Base-by-base conservation (phyloP, 2,888 invertebrate genomes). In the Zaprionus obscuricornis region DNA sequence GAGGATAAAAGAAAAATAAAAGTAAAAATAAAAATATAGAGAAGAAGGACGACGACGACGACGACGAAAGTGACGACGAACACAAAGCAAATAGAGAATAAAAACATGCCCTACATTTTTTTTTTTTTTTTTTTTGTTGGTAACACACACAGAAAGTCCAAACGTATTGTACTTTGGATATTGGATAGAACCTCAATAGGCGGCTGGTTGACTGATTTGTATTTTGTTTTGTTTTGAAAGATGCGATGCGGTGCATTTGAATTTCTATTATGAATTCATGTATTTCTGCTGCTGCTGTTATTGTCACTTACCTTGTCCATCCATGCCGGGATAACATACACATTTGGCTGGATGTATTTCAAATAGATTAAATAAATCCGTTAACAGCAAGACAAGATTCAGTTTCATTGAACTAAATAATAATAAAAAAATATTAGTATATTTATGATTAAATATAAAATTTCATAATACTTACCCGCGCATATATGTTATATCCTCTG, bases 401-500 rank as follows among this genome's bases (percentile, higher is more conserved):
- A 95, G 95, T 89, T 95, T 95, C 96, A 97, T 96, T 70, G 97
- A 95, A 86, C 96, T 96, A 37, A 16, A n/a, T 7, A 11, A 8
- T 29, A 22, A 29, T 16, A 7, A 10, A 11, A 5, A 0, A 5
- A 18, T 20, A 13, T 14, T 13, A 13, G 3, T 24, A 4, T n/a
- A 17, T 16, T 42, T 11, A 8, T 4, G 1, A 17, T 22, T 16
- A 0, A 8, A 13, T n/a, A n/a, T n/a, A n/a, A n/a, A n/a, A n/a
- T n/a, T n/a, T n/a, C n/a, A n/a, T n/a, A n/a, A 0, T 1, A 89
- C 91, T 90, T 88, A 96, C 95, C 96, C 96, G 90, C 96, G 93
- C 94, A 97, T 95, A 88, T 97, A 98, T 27, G 97, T 95, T 74
- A 98, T 94, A 90, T 98, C 98, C 90, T 98, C 98, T n/a, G 97